These are phyloP conservation scores for Genyomyrus donnyi DNA, from an alignment of 2,113 vertebrate genomes.

Conservation along the genomic window DNA sequence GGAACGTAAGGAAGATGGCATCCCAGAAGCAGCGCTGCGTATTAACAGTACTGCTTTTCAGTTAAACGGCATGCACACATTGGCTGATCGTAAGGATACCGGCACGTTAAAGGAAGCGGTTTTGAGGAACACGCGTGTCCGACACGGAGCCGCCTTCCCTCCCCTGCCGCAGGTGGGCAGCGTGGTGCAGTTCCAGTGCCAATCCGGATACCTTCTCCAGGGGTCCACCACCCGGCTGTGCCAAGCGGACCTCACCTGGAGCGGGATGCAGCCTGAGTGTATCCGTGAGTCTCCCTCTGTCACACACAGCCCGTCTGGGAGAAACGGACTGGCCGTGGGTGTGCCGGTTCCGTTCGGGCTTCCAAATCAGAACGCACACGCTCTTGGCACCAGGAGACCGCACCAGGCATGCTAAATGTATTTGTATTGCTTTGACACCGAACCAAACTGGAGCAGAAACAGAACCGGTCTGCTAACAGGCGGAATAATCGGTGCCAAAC, in stretches of 20 bases:
- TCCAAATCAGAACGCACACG: neutral
- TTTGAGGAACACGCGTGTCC: neutral
- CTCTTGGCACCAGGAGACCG: neutral
- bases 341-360: neutral
- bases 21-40: neutral
- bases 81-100: neutral
- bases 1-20: neutral
- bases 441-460: neutral
- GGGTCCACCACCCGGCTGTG: slow-evolving; percentile 90
- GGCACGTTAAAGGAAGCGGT: neutral
- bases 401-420: neutral
- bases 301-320: neutral
- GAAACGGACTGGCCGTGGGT: neutral
- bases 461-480: neutral
- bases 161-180: slow-evolving; percentile 67
- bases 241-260: slow-evolving; percentile 91
- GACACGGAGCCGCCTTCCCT: neutral
- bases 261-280: slow-evolving; percentile 78
- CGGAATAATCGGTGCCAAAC: neutral
- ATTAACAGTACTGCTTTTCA: neutral
- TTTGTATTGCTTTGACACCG: neutral
- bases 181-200: slow-evolving; percentile 82
- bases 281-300: slow-evolving; percentile 70
- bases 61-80: neutral
- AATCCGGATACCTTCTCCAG: slow-evolving; percentile 87